Percentiles rank a stretch among this genome's conserved stretches.
Evolutionary conservation across 2,113 vertebrate species (phyloP).

Genomic region (Aix galericulata): DNA sequence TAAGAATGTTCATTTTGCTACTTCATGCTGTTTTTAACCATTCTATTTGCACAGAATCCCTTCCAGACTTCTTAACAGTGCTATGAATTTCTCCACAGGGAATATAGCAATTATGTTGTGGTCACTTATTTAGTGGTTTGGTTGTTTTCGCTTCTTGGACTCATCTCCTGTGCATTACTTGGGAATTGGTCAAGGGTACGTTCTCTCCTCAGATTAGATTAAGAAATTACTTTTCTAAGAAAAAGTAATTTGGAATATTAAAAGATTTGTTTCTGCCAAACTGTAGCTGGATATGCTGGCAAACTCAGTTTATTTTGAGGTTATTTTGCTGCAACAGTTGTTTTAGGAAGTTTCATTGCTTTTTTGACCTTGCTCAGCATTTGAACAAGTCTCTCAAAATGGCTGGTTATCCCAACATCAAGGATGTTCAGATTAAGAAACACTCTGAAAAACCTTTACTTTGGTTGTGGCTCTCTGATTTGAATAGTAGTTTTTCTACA

Average conservation of each 20-base stretch:
- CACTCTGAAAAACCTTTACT: accelerated
- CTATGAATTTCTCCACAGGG: constrained; percentile 17
- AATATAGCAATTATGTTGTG: neutral
- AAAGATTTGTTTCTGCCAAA: neutral
- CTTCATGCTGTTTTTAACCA: neutral
- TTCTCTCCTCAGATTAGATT: constrained; percentile 2
- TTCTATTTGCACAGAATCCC: neutral
- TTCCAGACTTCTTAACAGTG: constrained; percentile 6
- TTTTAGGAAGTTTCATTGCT: neutral
- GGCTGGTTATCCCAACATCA: neutral
- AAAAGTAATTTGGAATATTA: neutral
- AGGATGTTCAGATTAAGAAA: neutral
- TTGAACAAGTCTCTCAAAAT: neutral
- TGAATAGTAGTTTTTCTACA: neutral
- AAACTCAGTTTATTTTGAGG: neutral
- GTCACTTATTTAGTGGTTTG: neutral
- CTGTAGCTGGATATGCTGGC: neutral
- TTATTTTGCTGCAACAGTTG: neutral
- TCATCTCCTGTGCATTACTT: neutral
- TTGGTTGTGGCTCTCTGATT: neutral
- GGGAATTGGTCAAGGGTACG: neutral
- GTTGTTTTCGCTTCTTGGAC: neutral
- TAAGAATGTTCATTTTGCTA: neutral
- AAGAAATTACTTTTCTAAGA: constrained; percentile 29
- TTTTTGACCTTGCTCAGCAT: neutral